These are phyloP conservation scores for Phymastichus coffea DNA, from an alignment of 1,140 invertebrate genomes.

Conservation along the genomic window DNA sequence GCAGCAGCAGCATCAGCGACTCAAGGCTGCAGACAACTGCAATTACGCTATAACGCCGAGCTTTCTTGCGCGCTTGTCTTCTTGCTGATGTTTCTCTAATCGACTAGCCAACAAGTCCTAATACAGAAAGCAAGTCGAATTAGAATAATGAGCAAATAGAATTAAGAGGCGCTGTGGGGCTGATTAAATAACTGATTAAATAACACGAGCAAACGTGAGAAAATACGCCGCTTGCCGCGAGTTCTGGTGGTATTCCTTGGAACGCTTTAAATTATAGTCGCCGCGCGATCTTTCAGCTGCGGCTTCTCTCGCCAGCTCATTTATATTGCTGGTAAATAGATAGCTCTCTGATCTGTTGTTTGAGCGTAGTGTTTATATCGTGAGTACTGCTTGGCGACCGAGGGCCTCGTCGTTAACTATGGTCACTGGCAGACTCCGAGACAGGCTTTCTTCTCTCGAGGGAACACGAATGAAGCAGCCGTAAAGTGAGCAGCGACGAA, in stretches of 20 bases:
- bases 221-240: too few species aligned
- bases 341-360: slow-evolving; percentile 43
- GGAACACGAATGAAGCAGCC: slow-evolving; percentile 11
- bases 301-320: slow-evolving; percentile 36
- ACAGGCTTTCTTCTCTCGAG: too few species aligned
- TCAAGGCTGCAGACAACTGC: background rate
- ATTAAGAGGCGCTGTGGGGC: background rate
- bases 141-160: too few species aligned
- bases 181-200: background rate
- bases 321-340: slow-evolving; percentile 51
- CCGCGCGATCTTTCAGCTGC: slow-evolving; percentile 4
- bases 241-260: background rate
- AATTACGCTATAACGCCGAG: background rate
- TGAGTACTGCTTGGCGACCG: slow-evolving; percentile 20
- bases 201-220: background rate
- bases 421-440: too few species aligned
- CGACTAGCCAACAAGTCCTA: too few species aligned
- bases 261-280: background rate
- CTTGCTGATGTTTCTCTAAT: too few species aligned
- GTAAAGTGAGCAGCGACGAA: background rate
- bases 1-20: too few species aligned
- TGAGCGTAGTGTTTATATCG: slow-evolving; percentile 37
- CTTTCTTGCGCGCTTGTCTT: background rate
- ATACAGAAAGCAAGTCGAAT: too few species aligned
- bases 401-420: too few species aligned